Conservation (phyloP, 2,797 vertebrate species). For the Peromyscus attwateri region DNA sequence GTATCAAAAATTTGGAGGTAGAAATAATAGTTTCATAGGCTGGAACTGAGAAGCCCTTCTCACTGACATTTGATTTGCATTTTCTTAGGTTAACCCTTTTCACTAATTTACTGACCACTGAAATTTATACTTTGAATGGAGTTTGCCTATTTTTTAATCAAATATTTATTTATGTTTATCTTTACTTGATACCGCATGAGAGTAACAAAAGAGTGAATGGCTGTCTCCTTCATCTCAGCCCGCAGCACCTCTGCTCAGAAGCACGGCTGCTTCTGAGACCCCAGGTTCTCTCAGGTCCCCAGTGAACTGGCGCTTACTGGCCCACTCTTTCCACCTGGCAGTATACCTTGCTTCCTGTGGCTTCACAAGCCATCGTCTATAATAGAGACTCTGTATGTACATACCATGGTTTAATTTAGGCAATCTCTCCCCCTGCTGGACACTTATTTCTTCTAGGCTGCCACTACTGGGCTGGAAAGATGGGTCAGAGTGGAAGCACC, state of each 20-base stretch:
- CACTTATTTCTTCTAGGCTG: conserved; percentile 24
- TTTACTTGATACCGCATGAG: neutral
- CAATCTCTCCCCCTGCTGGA: neutral
- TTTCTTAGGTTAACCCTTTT: conserved; percentile 63
- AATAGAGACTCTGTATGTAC: neutral
- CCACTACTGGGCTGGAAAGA: neutral
- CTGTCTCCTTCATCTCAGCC: neutral
- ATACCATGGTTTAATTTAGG: neutral
- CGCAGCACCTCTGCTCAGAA: neutral
- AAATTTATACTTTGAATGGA: conserved; percentile 24
- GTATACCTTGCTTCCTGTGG: neutral
- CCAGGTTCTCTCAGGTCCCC: neutral
- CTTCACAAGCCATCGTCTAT: neutral
- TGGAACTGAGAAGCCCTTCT: neutral
- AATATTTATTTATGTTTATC: conserved; percentile 11
- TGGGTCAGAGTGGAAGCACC: neutral
- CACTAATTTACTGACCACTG: neutral
- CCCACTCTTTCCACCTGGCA: neutral
- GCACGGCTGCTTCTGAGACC: neutral
- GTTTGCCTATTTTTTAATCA: conserved; percentile 37
- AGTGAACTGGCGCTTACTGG: neutral
- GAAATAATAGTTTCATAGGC: neutral
- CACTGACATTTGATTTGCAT: conserved; percentile 9
- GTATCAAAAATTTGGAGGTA: conserved; percentile 23
- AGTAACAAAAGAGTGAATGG: neutral